phyloP scores from a whole-genome alignment of 1,140 invertebrate genomes.

The Ectropis grisescens region DNA sequence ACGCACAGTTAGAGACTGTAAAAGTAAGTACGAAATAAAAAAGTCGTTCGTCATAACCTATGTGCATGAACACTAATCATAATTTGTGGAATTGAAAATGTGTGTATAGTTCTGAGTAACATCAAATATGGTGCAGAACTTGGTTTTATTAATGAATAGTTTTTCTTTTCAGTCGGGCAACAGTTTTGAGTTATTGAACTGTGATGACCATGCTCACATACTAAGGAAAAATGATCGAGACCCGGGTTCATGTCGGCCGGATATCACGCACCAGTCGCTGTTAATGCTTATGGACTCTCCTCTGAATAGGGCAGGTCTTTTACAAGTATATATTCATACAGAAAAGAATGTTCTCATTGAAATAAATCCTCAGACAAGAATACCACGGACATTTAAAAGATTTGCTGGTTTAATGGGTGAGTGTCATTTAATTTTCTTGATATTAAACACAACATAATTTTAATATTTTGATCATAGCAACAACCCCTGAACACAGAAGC shows the following conservation, averaged over 20 bases:
- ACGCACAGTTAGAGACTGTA: conserved; percentile 94
- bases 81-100: too few species aligned
- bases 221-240: conserved; percentile 89
- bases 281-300: conserved; percentile 98
- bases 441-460: too few species aligned
- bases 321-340: conserved; percentile 96
- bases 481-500: too few species aligned
- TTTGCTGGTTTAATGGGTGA: conserved; percentile 98
- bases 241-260: conserved; percentile 88
- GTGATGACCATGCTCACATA: conserved; percentile 91
- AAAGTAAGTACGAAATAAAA: conserved; percentile 90
- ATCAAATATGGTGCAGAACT: too few species aligned
- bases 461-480: too few species aligned
- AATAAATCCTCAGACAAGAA: conserved; percentile 98
- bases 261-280: conserved; percentile 95
- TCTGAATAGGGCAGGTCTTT: conserved; percentile 89
- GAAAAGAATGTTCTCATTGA: conserved; percentile 98
- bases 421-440: too few species aligned
- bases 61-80: too few species aligned
- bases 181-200: conserved; percentile 92
- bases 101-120: too few species aligned
- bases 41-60: too few species aligned
- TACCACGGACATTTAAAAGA: conserved; percentile 97
- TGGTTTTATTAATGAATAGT: too few species aligned
- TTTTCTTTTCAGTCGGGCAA: conserved; percentile 79